phyloP scores from a whole-genome alignment of 2,113 vertebrate genomes.

The Echinops telfairi region DNA sequence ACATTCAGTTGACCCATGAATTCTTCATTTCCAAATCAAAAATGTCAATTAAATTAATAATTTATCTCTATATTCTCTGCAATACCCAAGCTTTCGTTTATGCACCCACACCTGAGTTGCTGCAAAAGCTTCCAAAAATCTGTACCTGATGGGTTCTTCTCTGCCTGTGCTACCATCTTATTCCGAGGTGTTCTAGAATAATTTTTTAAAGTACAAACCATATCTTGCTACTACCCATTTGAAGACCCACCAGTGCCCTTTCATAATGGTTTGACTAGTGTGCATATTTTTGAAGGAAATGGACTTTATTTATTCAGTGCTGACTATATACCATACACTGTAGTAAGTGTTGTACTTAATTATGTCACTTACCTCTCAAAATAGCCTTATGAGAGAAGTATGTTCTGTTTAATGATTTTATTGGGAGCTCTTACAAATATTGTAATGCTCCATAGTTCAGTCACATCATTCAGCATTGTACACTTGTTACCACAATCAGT shows the following conservation, averaged over 20 bases:
- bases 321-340: too few species aligned
- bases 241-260: not conserved
- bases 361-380: too few species aligned
- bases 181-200: not conserved
- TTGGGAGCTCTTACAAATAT: too few species aligned
- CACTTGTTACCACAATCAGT: too few species aligned
- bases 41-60: not conserved
- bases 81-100: not conserved
- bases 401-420: too few species aligned
- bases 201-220: not conserved
- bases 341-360: too few species aligned
- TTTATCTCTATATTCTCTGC: not conserved
- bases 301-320: too few species aligned
- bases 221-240: not conserved
- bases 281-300: too few species aligned
- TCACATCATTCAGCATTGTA: too few species aligned
- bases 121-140: not conserved
- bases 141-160: not conserved
- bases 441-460: too few species aligned
- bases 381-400: too few species aligned
- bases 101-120: not conserved
- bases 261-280: not conserved
- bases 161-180: not conserved
- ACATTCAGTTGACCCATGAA: not conserved
- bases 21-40: not conserved